Conservation (phyloP, 2,888 invertebrate genomes). For the Drosophila koepferae region DNA sequence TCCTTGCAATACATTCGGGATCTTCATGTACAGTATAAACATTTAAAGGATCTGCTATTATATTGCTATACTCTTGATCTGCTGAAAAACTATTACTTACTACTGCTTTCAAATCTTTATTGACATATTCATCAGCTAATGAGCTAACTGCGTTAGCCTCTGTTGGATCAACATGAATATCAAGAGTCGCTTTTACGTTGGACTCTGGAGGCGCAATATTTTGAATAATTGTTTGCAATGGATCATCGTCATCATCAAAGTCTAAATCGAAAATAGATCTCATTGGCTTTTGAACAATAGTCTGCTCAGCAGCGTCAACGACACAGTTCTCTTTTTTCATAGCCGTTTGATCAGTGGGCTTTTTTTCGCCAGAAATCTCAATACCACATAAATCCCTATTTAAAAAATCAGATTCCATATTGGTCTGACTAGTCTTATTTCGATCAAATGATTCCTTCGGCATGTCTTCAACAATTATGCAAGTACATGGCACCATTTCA, state of each 20-base stretch:
- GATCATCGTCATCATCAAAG: constrained; percentile 84
- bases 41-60: constrained; percentile 17
- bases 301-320: neutral
- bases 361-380: constrained; percentile 17
- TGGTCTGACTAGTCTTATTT: neutral
- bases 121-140: constrained; percentile 2
- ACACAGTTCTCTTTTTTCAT: neutral
- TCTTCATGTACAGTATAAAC: constrained; percentile 75
- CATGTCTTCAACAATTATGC: constrained; percentile 62
- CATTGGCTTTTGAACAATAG: constrained; percentile 64
- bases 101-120: constrained; percentile 6
- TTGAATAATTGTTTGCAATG: constrained; percentile 75
- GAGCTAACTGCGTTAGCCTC: neutral
- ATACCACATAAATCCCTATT: constrained; percentile 9
- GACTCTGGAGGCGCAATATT: constrained; percentile 46
- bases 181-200: constrained; percentile 2
- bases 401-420: constrained; percentile 1
- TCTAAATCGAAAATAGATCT: constrained; percentile 85
- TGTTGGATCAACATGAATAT: constrained; percentile 5
- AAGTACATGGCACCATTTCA: constrained; percentile 76
- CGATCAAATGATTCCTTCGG: constrained; percentile 12
- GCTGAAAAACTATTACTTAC: constrained; percentile 2
- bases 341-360: constrained; percentile 4
- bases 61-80: constrained; percentile 19
- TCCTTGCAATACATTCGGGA: constrained; percentile 80